These are phyloP conservation scores for Morpho achilles DNA, from an alignment of 2,888 invertebrate species.

Conservation along the genomic window DNA sequence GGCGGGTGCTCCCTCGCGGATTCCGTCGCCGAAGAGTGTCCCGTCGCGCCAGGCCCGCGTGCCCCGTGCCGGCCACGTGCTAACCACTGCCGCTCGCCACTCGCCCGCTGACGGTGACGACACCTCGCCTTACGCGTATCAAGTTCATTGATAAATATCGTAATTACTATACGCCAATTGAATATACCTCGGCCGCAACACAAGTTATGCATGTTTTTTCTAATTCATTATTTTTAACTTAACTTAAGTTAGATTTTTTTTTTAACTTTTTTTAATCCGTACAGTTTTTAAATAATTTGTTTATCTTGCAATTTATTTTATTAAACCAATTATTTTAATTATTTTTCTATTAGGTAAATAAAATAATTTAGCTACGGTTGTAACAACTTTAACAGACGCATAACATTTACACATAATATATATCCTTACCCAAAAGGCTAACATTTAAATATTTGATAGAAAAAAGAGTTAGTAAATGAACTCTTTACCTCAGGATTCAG, in stretches of 20 bases:
- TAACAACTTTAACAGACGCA: too few species aligned
- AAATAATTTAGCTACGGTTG: too few species aligned
- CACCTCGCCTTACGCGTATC: constrained; percentile 42
- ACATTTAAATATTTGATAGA: background rate
- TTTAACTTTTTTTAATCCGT: too few species aligned
- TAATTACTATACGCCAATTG: constrained; percentile 55
- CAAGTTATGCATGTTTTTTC: constrained; percentile 20
- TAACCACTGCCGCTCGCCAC: constrained; percentile 23
- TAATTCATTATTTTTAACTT: too few species aligned
- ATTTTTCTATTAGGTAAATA: too few species aligned
- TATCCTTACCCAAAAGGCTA: too few species aligned
- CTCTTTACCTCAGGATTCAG: constrained; percentile 45
- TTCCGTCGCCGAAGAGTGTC: constrained; percentile 51
- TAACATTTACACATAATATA: too few species aligned
- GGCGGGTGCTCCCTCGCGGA: constrained; percentile 72
- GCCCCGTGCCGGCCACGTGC: constrained; percentile 74
- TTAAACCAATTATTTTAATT: too few species aligned
- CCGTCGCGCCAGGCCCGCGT: constrained; percentile 48
- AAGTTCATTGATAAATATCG: constrained; percentile 55
- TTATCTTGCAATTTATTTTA: too few species aligned
- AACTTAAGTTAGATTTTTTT: too few species aligned
- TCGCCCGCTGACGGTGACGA: constrained; percentile 42
- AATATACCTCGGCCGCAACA: constrained; percentile 29
- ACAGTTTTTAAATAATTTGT: too few species aligned
- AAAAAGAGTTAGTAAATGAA: constrained; percentile 42